Evolutionary conservation across 1,140 invertebrate genomes (phyloP), one percentile per base, ranked within the genome.

Genomic region (Drosophila athabasca): DNA sequence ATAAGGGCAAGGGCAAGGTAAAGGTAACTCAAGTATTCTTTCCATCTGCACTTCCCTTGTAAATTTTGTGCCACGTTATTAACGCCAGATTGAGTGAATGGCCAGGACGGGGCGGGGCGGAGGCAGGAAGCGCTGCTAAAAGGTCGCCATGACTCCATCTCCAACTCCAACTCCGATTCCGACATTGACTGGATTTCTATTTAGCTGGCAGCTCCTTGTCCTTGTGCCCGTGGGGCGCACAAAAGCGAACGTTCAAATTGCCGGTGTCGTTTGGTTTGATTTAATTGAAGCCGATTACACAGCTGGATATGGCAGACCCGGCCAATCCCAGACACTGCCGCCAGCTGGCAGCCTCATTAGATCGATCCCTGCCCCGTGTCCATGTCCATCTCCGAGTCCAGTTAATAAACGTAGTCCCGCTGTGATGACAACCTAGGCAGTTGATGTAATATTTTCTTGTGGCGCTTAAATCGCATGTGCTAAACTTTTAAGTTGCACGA

Each of bases 211-310:
- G 54, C 53, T 62, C 53, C n/a, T 26, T 44, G 46, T 48, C 49
- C 29, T 22, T 49, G 26, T 52, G 58, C 72, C 58, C 46, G 31
- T 29, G 19, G 50, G 45, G 54, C 51, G 44, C 67, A 83, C 75
- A 83, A 76, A 88, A 69, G 75, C 81, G 13, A 69, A 76, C 83
- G 70, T 68, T 73, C 61, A 67, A 87, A 79, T 88, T 87, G 83
- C 73, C 67, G 67, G 82, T 82, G 75, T 83, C 82, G 70, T 67
- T 69, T 76, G 79, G 71, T 67, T 79, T 79, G 71, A 83, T 83
- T 89, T 88, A 88, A 88, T 88, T 88, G 79, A 88, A 88, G 83
- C 72, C 83, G 81, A 83, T 88, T 87, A 73, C 83, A 78, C 83
- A 82, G 76, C 71, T 72, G 83, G 83, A 79, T 60, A 64, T 75